A percentile compares a stretch with the other conserved stretches of the same genome.
These are phyloP conservation scores for Helostoma temminkii DNA, from an alignment of 2,797 vertebrate genomes.

Conservation along the genomic window DNA sequence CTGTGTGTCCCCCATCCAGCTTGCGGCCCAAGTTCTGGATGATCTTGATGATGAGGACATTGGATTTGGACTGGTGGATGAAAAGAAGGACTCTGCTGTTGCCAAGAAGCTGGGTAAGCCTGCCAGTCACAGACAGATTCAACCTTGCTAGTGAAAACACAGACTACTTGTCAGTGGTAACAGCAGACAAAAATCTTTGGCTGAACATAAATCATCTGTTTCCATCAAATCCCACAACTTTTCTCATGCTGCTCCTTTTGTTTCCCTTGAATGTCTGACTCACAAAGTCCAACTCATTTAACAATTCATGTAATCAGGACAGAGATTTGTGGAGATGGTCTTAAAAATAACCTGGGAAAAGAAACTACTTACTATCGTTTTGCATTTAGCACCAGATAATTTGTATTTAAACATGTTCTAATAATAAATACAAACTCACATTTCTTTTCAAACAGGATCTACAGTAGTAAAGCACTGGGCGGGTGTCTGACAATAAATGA, in stretches of 20 bases:
- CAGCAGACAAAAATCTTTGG: too few species aligned
- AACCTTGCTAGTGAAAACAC: background rate
- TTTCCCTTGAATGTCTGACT: background rate
- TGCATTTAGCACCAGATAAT: too few species aligned
- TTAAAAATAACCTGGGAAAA: too few species aligned
- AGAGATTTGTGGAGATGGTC: background rate
- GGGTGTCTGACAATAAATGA: background rate
- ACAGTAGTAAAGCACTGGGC: too few species aligned
- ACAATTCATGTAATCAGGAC: background rate
- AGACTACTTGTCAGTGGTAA: too few species aligned
- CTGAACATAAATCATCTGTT: too few species aligned
- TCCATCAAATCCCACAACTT: too few species aligned
- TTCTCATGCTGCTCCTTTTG: too few species aligned
- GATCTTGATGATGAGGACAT: constrained; percentile 91
- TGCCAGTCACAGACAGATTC: background rate
- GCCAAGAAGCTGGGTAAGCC: constrained; percentile 91
- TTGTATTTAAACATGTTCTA: too few species aligned
- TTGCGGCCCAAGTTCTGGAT: constrained; percentile 93
- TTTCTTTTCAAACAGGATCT: too few species aligned
- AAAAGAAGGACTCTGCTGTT: constrained; percentile 86
- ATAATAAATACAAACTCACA: too few species aligned
- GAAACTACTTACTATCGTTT: too few species aligned
- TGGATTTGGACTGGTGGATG: constrained; percentile 92
- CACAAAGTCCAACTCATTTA: background rate
- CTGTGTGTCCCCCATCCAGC: constrained; percentile 73